phyloP scores from a whole-genome alignment of 2,113 vertebrate species.

The Stigmatopora nigra region DNA sequence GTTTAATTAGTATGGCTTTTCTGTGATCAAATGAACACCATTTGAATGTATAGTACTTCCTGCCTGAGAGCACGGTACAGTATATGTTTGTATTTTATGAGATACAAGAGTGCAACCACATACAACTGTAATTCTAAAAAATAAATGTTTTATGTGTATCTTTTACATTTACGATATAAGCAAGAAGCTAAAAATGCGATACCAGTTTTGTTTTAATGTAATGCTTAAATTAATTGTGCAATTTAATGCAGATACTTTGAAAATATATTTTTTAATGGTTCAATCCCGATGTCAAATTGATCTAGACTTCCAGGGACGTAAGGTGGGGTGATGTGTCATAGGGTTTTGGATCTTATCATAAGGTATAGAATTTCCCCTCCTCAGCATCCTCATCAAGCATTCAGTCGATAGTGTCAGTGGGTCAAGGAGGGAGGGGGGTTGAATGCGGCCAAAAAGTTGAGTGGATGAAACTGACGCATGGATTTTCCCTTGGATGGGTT shows the following conservation, averaged over 20 bases:
- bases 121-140: slow-evolving; percentile 6
- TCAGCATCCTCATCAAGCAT: slow-evolving; percentile 80
- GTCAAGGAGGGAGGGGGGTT: slow-evolving; percentile 42
- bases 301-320: slow-evolving; percentile 7
- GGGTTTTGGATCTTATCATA: slow-evolving; percentile 76
- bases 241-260: neutral
- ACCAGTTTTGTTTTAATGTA: slow-evolving; percentile 26
- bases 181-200: slow-evolving; percentile 19
- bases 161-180: neutral
- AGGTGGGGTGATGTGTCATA: slow-evolving; percentile 40
- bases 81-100: neutral
- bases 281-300: neutral
- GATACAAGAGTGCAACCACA: neutral
- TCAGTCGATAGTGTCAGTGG: slow-evolving; percentile 71
- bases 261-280: neutral
- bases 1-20: slow-evolving; percentile 73
- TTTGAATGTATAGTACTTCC: slow-evolving; percentile 64
- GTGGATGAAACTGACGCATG: slow-evolving; percentile 39
- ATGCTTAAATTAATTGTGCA: neutral
- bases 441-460: slow-evolving; percentile 35
- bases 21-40: slow-evolving; percentile 65
- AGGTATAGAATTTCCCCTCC: slow-evolving; percentile 79
- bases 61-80: slow-evolving; percentile 53
- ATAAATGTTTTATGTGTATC: neutral
- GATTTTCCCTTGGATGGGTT: slow-evolving; percentile 17